Percentiles rank a stretch among this genome's conserved stretches.
Evolutionary conservation across 1,140 invertebrate genomes (phyloP).

Genomic region (Portunus trituberculatus): DNA sequence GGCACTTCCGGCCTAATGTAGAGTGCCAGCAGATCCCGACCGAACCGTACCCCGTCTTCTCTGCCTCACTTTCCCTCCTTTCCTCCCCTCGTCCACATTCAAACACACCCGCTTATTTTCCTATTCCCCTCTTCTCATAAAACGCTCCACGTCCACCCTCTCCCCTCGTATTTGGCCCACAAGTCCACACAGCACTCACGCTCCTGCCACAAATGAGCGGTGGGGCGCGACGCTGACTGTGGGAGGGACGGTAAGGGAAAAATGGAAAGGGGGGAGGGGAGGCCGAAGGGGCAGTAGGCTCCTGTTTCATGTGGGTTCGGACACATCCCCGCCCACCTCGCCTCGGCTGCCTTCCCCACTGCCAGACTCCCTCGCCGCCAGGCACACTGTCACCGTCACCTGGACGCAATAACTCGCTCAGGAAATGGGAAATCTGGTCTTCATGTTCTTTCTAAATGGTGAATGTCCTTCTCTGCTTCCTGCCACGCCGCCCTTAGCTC

Average conservation of each 20-base stretch:
- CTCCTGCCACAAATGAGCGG: not conserved
- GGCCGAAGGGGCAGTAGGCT: not conserved
- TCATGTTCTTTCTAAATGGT: not conserved
- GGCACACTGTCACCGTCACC: too few species aligned
- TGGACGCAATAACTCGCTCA: too few species aligned
- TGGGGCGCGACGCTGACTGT: not conserved
- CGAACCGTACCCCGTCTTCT: not conserved
- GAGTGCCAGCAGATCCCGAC: not conserved
- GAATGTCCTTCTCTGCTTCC: not conserved
- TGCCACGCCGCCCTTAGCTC: not conserved
- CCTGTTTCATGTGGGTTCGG: not conserved
- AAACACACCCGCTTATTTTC: too few species aligned
- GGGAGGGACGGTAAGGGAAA: not conserved
- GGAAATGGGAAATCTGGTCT: not conserved
- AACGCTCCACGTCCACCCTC: too few species aligned
- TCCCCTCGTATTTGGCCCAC: too few species aligned
- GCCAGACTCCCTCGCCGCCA: too few species aligned
- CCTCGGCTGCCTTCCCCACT: not conserved
- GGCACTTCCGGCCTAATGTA: constrained; percentile 54
- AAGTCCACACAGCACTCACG: too few species aligned
- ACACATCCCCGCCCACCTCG: not conserved
- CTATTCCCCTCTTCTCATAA: too few species aligned
- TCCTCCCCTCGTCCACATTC: not conserved
- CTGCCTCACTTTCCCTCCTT: not conserved
- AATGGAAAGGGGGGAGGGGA: not conserved